A percentile compares a stretch with the other conserved stretches of the same genome.
Conservation (phyloP, 2,113 vertebrate genomes). For the Uropsilus gracilis region DNA sequence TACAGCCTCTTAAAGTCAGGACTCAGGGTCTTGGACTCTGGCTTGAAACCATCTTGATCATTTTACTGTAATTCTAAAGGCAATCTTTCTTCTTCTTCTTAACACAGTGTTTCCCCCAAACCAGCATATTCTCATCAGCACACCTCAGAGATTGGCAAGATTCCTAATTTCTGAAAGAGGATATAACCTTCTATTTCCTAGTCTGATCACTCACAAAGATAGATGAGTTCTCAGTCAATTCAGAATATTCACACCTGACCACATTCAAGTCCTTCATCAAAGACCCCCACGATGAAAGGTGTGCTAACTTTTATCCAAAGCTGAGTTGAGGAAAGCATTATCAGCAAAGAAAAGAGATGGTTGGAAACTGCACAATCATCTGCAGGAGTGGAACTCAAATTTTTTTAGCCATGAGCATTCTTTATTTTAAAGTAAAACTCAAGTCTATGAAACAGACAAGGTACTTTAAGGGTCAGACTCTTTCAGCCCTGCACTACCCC, state of each 20-base stretch:
- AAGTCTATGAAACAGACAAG: not conserved
- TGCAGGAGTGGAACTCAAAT: not conserved
- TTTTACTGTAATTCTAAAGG: not conserved
- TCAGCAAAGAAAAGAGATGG: not conserved
- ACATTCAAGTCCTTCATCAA: not conserved
- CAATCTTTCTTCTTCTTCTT: not conserved
- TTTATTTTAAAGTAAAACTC: slow-evolving; percentile 30
- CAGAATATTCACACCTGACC: not conserved
- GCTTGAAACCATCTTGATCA: not conserved
- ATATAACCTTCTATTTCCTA: not conserved
- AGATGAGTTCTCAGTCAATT: not conserved
- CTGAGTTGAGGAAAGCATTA: not conserved
- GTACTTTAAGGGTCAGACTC: not conserved
- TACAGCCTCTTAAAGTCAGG: not conserved
- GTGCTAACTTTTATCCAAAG: not conserved
- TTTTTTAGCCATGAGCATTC: not conserved
- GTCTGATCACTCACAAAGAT: not conserved
- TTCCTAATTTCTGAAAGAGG: not conserved
- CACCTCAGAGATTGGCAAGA: not conserved
- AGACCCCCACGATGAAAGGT: not conserved
- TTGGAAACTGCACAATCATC: not conserved
- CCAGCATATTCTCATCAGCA: not conserved
- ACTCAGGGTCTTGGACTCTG: not conserved
- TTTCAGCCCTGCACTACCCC: not conserved
- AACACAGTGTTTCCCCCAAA: not conserved